A percentile compares a stretch with the other conserved stretches of the same genome.
Evolutionary conservation across 2,888 invertebrate species (phyloP).

Genomic region (Hedychridium roseum): DNA sequence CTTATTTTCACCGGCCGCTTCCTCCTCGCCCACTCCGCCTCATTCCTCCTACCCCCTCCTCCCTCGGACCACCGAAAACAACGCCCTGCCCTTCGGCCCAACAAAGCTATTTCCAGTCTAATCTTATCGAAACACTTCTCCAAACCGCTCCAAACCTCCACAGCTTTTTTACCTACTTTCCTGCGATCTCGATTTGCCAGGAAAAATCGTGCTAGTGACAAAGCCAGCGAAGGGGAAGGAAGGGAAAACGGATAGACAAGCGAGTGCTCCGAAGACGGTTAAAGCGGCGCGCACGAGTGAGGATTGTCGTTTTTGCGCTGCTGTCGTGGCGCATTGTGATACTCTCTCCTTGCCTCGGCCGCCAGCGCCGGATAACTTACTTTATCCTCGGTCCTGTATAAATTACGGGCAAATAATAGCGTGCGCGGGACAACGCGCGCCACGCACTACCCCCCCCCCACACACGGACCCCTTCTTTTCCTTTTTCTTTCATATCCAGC

Average conservation of each 20-base stretch:
- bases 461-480: not conserved
- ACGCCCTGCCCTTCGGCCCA: not conserved
- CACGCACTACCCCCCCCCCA: not conserved
- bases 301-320: conserved; percentile 23
- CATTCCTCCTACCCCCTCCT: too few species aligned
- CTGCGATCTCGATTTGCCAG: too few species aligned
- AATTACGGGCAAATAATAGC: conserved; percentile 52
- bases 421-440: conserved; percentile 26
- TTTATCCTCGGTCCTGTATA: conserved; percentile 46
- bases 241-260: conserved; percentile 10
- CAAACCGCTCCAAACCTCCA: too few species aligned
- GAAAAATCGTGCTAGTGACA: too few species aligned
- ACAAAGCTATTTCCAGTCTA: too few species aligned
- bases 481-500: not conserved
- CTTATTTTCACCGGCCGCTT: not conserved
- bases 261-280: conserved; percentile 20
- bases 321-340: conserved; percentile 36
- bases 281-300: conserved; percentile 20
- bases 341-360: conserved; percentile 19
- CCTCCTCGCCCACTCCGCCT: not conserved
- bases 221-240: not conserved
- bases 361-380: conserved; percentile 46
- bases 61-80: too few species aligned
- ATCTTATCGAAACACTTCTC: too few species aligned
- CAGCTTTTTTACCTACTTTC: too few species aligned